Conservation (phyloP, 2,113 vertebrate species). For the Anas platyrhynchos region DNA sequence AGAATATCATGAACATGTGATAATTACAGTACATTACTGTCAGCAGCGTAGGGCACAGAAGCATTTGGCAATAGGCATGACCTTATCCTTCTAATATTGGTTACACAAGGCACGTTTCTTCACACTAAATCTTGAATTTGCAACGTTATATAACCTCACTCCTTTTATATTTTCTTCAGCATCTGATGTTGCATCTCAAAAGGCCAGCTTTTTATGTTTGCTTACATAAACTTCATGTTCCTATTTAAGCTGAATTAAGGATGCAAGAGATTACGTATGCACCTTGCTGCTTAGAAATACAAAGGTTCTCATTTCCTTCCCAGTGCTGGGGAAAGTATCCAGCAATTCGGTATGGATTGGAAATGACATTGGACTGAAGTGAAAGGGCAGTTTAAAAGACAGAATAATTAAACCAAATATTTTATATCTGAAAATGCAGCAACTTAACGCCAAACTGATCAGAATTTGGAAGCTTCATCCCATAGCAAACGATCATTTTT, state of each 20-base stretch:
- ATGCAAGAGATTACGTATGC: neutral
- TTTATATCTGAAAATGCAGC: neutral
- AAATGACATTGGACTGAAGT: neutral
- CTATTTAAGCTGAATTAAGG: neutral
- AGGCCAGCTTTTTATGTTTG: neutral
- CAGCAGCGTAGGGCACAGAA: neutral
- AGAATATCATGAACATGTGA: neutral
- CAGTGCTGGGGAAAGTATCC: neutral
- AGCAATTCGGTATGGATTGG: neutral
- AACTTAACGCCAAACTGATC: neutral
- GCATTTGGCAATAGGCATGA: neutral
- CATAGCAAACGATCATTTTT: neutral
- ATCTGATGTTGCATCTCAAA: neutral
- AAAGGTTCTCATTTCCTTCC: neutral
- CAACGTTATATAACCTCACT: neutral
- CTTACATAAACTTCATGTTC: neutral
- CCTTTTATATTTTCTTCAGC: neutral
- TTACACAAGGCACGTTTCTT: neutral
- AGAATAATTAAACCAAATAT: constrained; percentile 2
- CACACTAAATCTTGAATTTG: neutral
- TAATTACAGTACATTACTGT: neutral
- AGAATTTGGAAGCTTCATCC: neutral
- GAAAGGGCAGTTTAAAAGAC: neutral
- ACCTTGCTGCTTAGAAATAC: neutral
- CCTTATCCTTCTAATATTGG: neutral